A percentile compares a stretch with the other conserved stretches of the same genome.
Evolutionary conservation across 2,113 vertebrate genomes (phyloP).

Genomic region (Neomonachus schauinslandi): DNA sequence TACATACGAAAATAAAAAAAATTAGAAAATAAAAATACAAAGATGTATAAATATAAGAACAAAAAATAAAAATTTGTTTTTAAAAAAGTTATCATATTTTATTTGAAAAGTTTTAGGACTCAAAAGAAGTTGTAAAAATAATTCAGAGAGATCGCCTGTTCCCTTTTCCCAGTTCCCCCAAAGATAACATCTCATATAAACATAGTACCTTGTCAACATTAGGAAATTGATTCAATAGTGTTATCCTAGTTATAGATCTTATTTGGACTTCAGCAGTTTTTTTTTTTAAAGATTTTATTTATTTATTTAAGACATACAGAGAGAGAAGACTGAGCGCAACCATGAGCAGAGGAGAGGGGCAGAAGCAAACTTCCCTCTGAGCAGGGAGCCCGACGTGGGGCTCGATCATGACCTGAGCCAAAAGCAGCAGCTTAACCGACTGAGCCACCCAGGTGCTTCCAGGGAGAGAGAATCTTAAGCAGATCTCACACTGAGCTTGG

Average conservation of each 20-base stretch:
- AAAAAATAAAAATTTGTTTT: background rate
- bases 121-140: background rate
- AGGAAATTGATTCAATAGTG: background rate
- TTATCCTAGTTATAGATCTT: background rate
- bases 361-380: no score
- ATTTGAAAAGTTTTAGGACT: constrained; percentile 1
- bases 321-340: no score
- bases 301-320: no score
- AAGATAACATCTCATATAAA: background rate
- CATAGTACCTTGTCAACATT: background rate
- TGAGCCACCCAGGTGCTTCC: no score
- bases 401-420: no score
- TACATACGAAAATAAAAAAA: background rate
- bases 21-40: background rate
- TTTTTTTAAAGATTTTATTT: background rate
- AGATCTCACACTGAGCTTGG: no score
- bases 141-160: background rate
- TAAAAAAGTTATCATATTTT: background rate
- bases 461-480: no score
- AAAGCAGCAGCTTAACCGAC: no score
- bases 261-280: background rate
- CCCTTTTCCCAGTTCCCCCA: background rate
- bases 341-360: no score
- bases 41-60: background rate
- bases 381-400: no score